phyloP scores from a whole-genome alignment of 2,113 vertebrate genomes.

The Clarias magur region DNA sequence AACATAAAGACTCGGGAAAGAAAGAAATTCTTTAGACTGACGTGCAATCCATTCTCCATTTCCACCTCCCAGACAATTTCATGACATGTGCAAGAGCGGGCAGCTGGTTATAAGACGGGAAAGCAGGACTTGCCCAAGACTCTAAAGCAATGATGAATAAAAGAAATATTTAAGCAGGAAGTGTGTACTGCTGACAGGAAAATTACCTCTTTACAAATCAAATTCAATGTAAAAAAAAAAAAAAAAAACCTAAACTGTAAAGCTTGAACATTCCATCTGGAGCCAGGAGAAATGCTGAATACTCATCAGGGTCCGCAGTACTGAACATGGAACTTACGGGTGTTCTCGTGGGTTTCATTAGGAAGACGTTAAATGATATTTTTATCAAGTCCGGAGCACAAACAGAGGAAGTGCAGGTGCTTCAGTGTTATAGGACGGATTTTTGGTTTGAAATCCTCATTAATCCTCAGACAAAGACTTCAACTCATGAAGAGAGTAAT shows the following conservation, averaged over 20 bases:
- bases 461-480: background rate
- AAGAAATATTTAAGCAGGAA: background rate
- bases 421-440: background rate
- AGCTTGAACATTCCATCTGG: background rate
- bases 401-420: background rate
- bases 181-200: background rate
- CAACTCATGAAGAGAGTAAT: too few species aligned
- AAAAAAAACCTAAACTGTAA: background rate
- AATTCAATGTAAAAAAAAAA: background rate
- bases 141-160: background rate
- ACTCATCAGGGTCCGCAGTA: background rate
- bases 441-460: background rate
- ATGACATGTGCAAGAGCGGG: background rate
- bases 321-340: background rate
- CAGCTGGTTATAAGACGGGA: background rate
- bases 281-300: background rate
- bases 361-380: background rate
- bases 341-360: background rate
- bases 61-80: conserved; percentile 1
- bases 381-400: background rate
- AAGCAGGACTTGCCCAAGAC: background rate
- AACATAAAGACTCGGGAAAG: conserved; percentile 28
- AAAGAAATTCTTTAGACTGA: conserved; percentile 37
- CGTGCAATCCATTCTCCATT: background rate
- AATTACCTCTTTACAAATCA: background rate